Percentiles rank a stretch among this genome's conserved stretches.
Evolutionary conservation across 2,797 vertebrate genomes (phyloP).

Genomic region (Anguilla obscura): DNA sequence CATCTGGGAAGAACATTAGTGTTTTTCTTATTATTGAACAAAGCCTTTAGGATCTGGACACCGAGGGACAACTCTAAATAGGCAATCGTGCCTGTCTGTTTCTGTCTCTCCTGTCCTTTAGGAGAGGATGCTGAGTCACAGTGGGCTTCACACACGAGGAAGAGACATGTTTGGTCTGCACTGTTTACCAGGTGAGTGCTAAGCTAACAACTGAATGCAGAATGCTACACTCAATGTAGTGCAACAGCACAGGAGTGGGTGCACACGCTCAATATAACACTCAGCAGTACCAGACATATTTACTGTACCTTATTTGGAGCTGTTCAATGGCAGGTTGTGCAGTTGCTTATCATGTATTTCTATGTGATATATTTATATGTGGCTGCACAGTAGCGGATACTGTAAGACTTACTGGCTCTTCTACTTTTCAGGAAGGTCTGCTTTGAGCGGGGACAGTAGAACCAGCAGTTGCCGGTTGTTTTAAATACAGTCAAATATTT

Average conservation of each 20-base stretch:
- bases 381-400: not conserved
- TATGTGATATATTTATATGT: not conserved
- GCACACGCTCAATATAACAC: not conserved
- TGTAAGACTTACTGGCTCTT: not conserved
- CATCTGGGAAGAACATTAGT: not conserved
- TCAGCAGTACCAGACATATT: not conserved
- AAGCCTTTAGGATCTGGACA: not conserved
- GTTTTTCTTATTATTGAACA: not conserved
- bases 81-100: not conserved
- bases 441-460: not conserved
- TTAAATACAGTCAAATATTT: not conserved
- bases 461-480: not conserved
- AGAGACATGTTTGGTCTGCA: constrained; percentile 74
- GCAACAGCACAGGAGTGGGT: not conserved
- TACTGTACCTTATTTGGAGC: not conserved
- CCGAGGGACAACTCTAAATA: not conserved
- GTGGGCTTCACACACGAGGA: constrained; percentile 60
- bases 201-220: not conserved
- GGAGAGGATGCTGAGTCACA: constrained; percentile 78
- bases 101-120: constrained; percentile 47
- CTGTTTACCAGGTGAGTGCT: constrained; percentile 72
- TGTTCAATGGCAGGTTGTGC: not conserved
- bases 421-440: not conserved
- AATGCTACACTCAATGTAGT: not conserved
- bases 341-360: not conserved